Evolutionary conservation across 2,113 vertebrate species (phyloP).

Genomic region (Thermophis baileyi): DNA sequence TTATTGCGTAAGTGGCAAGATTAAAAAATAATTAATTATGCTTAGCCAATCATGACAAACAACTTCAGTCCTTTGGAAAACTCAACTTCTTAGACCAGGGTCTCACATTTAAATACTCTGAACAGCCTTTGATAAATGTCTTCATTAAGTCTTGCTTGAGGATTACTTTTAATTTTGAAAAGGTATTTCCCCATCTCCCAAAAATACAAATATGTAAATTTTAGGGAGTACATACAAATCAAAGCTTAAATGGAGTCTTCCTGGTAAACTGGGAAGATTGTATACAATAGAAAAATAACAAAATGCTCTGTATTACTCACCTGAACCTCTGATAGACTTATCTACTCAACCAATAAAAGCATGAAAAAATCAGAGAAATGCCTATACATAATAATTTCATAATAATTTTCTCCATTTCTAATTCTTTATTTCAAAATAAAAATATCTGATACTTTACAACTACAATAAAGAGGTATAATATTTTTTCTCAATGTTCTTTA

Average conservation of each 20-base stretch:
- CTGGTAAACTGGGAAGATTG: not conserved
- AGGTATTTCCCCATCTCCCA: not conserved
- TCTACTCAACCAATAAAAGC: not conserved
- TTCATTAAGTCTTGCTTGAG: not conserved
- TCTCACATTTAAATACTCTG: not conserved
- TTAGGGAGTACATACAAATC: not conserved
- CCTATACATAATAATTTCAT: not conserved
- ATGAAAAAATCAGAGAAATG: too few relatives aligned
- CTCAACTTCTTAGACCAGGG: not conserved
- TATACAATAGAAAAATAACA: not conserved
- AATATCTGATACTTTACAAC: not conserved
- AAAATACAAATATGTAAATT: not conserved
- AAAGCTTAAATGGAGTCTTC: not conserved
- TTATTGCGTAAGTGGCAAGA: not conserved
- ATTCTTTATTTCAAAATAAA: not conserved
- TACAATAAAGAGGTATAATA: not conserved
- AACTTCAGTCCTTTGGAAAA: not conserved
- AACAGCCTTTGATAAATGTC: not conserved
- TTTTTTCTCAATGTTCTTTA: not conserved
- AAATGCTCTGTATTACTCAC: not conserved
- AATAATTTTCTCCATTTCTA: not conserved
- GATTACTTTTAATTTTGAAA: not conserved
- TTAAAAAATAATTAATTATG: not conserved
- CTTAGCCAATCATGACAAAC: not conserved
- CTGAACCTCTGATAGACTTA: not conserved